phyloP scores from a whole-genome alignment of 2,113 vertebrate genomes.

The Cettia cetti region DNA sequence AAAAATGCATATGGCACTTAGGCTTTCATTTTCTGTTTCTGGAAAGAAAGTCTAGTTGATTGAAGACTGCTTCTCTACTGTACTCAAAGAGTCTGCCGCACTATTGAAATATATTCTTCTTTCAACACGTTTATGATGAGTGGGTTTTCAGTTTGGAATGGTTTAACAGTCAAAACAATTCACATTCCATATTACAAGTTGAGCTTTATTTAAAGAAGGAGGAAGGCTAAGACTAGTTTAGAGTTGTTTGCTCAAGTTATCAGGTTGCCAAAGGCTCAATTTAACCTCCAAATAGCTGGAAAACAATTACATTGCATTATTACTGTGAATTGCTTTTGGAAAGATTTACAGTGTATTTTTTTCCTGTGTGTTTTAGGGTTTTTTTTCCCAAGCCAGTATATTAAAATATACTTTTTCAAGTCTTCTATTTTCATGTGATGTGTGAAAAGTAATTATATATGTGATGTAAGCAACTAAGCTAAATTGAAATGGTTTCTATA shows the following conservation, averaged over 20 bases:
- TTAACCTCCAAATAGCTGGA: neutral
- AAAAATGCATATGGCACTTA: slow-evolving; percentile 47
- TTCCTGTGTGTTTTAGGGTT: neutral
- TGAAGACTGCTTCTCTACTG: slow-evolving; percentile 60
- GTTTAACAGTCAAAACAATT: slow-evolving; percentile 68
- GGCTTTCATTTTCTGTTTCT: slow-evolving; percentile 58
- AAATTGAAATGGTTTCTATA: neutral
- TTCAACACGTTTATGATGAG: slow-evolving; percentile 65
- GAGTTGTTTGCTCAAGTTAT: slow-evolving; percentile 46
- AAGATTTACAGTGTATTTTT: neutral
- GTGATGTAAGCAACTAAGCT: neutral
- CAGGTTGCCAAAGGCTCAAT: slow-evolving; percentile 8
- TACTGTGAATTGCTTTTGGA: neutral
- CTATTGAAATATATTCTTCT: slow-evolving; percentile 64
- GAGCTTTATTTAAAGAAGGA: slow-evolving; percentile 48
- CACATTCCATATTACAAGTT: slow-evolving; percentile 50
- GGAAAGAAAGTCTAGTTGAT: slow-evolving; percentile 53
- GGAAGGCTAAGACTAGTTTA: neutral
- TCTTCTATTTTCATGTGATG: neutral
- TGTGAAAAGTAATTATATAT: neutral
- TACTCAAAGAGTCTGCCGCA: slow-evolving; percentile 37
- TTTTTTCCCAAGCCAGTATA: neutral
- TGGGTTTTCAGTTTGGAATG: slow-evolving; percentile 61
- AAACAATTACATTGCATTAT: slow-evolving; percentile 18
- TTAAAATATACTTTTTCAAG: neutral